A percentile compares a stretch with the other conserved stretches of the same genome.
These are phyloP conservation scores for Etheostoma perlongum DNA, from an alignment of 2,797 vertebrate genomes.

Conservation along the genomic window DNA sequence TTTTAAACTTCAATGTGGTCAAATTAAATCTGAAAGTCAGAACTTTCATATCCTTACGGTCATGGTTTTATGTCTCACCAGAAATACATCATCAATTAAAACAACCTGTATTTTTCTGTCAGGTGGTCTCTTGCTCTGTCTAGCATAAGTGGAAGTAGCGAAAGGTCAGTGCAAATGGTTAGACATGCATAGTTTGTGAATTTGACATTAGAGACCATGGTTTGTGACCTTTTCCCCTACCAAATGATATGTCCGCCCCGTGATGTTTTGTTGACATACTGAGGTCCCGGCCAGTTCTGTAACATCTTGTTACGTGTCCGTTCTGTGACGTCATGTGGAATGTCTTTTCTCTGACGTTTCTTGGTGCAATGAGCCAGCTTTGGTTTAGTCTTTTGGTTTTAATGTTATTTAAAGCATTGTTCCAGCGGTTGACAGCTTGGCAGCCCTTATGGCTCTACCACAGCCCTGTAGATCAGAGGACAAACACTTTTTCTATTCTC, in stretches of 20 bases:
- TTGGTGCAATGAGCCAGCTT: constrained; percentile 49
- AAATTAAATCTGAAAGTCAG: not conserved
- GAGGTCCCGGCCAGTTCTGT: not conserved
- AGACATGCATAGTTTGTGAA: not conserved
- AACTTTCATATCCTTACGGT: not conserved
- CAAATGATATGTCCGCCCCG: not conserved
- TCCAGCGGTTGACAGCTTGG: constrained; percentile 55
- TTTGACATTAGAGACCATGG: not conserved
- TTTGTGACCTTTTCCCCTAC: not conserved
- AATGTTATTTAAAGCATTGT: constrained; percentile 63
- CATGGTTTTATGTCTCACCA: not conserved
- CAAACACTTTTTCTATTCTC: constrained; percentile 16
- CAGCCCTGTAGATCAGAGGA: constrained; percentile 14
- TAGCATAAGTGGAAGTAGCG: not conserved
- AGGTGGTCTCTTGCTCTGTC: not conserved
- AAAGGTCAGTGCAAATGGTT: not conserved
- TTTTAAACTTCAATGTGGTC: not conserved
- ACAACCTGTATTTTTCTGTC: not conserved
- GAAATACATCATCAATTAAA: not conserved
- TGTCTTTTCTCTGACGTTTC: constrained; percentile 33
- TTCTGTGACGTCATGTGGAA: constrained; percentile 29
- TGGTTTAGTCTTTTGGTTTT: constrained; percentile 51
- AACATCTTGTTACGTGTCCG: not conserved
- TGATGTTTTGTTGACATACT: too few species aligned
- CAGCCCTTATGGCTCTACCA: constrained; percentile 32